Evolutionary conservation across 2,113 vertebrate genomes (phyloP).

Genomic region (Corydoras maculifer): DNA sequence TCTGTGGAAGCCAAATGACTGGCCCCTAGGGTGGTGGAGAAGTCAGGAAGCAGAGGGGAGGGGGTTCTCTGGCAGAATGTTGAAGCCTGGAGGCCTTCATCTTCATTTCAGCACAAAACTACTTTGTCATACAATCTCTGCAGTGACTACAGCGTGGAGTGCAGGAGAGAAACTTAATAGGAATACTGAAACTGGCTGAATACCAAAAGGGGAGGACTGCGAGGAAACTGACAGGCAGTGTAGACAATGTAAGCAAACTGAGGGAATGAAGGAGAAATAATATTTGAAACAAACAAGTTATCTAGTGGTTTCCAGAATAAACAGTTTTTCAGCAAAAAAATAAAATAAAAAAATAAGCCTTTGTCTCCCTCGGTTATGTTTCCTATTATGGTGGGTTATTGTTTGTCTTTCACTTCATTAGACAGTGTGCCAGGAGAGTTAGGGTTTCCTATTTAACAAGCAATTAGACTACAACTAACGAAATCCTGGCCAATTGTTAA

Average conservation of each 20-base stretch:
- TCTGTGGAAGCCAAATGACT: constrained; percentile 19
- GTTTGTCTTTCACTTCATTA: constrained; percentile 30
- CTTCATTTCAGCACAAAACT: constrained; percentile 43
- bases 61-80: constrained; percentile 22
- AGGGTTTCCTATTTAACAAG: constrained; percentile 24
- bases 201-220: constrained; percentile 14
- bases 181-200: constrained; percentile 1
- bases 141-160: constrained; percentile 25
- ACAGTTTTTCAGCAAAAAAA: constrained; percentile 33
- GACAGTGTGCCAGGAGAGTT: constrained; percentile 11
- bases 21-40: constrained; percentile 27
- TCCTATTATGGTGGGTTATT: constrained; percentile 31
- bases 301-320: constrained; percentile 27
- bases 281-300: constrained; percentile 15
- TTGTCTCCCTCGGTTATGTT: constrained; percentile 15
- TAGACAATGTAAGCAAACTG: not conserved
- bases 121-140: constrained; percentile 42
- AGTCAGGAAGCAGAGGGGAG: constrained; percentile 13
- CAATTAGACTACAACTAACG: constrained; percentile 28
- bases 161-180: constrained; percentile 28
- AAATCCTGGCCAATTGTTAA: constrained; percentile 18
- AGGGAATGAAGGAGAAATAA: constrained; percentile 3
- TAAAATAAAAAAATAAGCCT: not conserved
- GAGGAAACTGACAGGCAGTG: constrained; percentile 14
- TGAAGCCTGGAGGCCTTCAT: constrained; percentile 40